Percentiles rank a stretch among this genome's conserved stretches.
These are phyloP conservation scores for Ormyrus labotus DNA, from an alignment of 2,888 invertebrate genomes.

Conservation along the genomic window DNA sequence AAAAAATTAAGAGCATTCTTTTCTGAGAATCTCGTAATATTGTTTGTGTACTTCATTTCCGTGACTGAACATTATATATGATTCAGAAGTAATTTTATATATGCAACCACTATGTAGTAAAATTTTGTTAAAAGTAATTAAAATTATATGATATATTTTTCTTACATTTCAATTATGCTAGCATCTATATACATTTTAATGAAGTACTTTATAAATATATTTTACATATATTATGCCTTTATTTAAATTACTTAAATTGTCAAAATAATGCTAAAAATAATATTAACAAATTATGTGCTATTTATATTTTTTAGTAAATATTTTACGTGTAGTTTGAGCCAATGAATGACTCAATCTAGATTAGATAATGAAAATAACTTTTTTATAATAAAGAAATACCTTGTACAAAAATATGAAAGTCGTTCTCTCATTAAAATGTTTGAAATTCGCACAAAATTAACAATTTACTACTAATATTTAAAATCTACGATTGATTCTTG, in stretches of 20 bases:
- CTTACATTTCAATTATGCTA: not conserved
- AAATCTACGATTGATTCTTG: slow-evolving; percentile 68
- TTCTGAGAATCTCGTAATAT: slow-evolving; percentile 35
- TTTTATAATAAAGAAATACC: slow-evolving; percentile 41
- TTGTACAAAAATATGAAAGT: slow-evolving; percentile 30
- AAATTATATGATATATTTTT: slow-evolving; percentile 1
- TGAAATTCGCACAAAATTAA: not conserved
- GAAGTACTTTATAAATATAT: slow-evolving; percentile 4
- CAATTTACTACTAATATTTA: slow-evolving; percentile 54
- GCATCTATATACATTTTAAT: not conserved
- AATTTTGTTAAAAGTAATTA: too few relatives aligned
- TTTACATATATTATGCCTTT: not conserved
- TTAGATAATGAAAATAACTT: slow-evolving; percentile 29
- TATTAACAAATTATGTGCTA: slow-evolving; percentile 1
- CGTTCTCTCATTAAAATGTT: slow-evolving; percentile 19
- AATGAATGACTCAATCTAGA: slow-evolving; percentile 32
- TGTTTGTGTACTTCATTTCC: slow-evolving; percentile 39
- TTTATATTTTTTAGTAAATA: slow-evolving; percentile 22
- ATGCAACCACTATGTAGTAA: too few relatives aligned
- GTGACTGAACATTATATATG: slow-evolving; percentile 13
- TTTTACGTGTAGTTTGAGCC: slow-evolving; percentile 1
- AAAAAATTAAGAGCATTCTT: slow-evolving; percentile 30
- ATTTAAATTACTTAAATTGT: not conserved
- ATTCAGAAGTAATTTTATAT: too few relatives aligned
- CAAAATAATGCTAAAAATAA: not conserved